phyloP scores from a whole-genome alignment of 1,140 invertebrate genomes.

The Monomorium pharaonis region DNA sequence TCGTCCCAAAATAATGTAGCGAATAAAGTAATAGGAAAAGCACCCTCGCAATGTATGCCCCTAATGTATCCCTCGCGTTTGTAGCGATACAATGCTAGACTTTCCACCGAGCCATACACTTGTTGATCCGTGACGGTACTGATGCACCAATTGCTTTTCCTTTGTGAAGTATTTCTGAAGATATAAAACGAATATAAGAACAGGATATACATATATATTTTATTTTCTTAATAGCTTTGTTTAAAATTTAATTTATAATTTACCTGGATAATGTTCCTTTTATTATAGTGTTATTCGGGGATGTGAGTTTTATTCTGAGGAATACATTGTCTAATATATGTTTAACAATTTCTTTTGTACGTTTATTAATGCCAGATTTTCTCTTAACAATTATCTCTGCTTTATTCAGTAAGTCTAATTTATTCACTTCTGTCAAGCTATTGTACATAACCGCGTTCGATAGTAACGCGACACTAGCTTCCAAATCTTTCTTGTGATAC shows the following conservation, averaged over 20 bases:
- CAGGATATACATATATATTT: background rate
- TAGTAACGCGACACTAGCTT: conserved; percentile 67
- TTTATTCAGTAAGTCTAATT: conserved; percentile 68
- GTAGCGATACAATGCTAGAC: conserved; percentile 77
- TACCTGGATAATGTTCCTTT: conserved; percentile 70
- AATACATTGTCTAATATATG: background rate
- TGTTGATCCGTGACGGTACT: conserved; percentile 49
- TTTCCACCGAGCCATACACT: conserved; percentile 76
- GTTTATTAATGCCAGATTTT: conserved; percentile 43
- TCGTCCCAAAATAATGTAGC: conserved; percentile 92
- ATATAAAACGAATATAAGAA: background rate
- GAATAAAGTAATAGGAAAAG: conserved; percentile 88
- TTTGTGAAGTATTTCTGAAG: conserved; percentile 60
- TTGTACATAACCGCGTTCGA: conserved; percentile 67
- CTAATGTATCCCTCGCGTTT: conserved; percentile 64
- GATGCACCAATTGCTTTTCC: conserved; percentile 77
- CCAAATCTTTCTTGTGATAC: conserved; percentile 74
- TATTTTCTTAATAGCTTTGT: background rate
- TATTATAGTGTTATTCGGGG: conserved; percentile 28
- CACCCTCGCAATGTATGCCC: conserved; percentile 90
- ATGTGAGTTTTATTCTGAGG: background rate
- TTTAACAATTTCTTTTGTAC: conserved; percentile 43
- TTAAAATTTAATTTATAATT: conserved; percentile 14
- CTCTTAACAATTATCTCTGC: conserved; percentile 70
- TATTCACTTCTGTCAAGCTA: conserved; percentile 71